Evolutionary conservation across 2,113 vertebrate species (phyloP).

Genomic region (Spizaetus ornatus): DNA sequence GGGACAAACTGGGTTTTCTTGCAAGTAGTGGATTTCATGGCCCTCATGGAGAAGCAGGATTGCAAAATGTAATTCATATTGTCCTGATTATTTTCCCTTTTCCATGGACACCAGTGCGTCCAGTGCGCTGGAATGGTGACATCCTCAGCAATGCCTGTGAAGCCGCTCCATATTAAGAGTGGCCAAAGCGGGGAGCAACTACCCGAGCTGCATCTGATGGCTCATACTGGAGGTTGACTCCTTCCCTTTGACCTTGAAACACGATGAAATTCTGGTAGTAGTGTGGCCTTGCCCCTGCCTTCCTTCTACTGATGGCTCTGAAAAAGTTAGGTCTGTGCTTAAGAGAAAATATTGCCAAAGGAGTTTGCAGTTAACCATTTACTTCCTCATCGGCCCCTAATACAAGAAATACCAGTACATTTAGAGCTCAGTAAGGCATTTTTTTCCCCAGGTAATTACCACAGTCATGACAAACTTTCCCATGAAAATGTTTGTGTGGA

Average conservation of each 20-base stretch:
- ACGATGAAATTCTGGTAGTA: neutral
- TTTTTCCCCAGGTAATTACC: neutral
- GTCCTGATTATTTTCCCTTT: neutral
- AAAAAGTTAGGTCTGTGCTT: neutral
- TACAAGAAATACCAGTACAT: neutral
- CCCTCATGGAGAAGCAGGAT: neutral
- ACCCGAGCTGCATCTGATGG: neutral
- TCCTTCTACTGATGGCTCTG: neutral
- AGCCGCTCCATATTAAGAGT: neutral
- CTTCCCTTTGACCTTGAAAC: neutral
- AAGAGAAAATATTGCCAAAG: neutral
- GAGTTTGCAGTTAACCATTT: neutral
- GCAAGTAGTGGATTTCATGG: neutral
- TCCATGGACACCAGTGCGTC: neutral
- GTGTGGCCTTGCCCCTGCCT: neutral
- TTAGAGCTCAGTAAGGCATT: neutral
- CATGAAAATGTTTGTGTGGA: neutral
- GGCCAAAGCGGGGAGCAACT: neutral
- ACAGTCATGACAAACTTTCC: neutral
- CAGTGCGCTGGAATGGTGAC: neutral
- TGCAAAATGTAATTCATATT: neutral
- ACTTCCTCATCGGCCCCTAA: neutral
- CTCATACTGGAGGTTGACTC: neutral
- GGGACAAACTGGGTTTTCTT: neutral
- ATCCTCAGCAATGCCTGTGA: neutral